phyloP scores from a whole-genome alignment of 1,140 invertebrate species.

The Neomicropteryx cornuta region DNA sequence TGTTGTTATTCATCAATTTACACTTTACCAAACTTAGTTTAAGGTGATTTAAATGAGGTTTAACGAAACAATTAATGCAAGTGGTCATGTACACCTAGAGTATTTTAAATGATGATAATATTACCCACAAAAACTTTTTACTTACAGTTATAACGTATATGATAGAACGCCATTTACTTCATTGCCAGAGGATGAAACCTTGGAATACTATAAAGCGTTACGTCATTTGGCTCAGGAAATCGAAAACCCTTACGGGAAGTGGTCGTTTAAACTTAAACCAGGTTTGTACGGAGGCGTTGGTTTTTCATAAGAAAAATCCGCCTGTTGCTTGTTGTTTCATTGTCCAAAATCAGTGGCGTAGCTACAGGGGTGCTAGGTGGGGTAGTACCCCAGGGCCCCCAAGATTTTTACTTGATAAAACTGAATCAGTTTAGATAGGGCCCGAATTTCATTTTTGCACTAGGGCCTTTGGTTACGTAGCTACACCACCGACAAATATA shows the following conservation, averaged over 20 bases:
- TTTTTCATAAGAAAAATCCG: conserved; percentile 5
- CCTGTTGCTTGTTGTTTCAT: neutral
- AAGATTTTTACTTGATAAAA: conserved; percentile 1
- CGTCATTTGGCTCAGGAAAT: conserved; percentile 44
- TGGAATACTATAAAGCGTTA: conserved; percentile 50
- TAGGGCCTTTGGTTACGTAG: neutral
- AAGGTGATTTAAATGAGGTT: too few species aligned
- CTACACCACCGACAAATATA: too few species aligned
- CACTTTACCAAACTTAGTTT: too few species aligned
- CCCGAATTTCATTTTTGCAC: conserved; percentile 2
- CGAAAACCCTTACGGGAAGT: conserved; percentile 36
- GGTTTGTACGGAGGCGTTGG: conserved; percentile 29
- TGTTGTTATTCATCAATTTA: too few species aligned
- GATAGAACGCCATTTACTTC: conserved; percentile 51
- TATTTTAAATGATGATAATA: too few species aligned
- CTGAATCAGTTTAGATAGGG: conserved; percentile 1
- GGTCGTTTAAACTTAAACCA: conserved; percentile 48
- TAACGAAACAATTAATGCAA: too few species aligned
- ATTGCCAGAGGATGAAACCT: conserved; percentile 34
- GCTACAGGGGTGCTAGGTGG: too few species aligned
- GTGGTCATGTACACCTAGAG: too few species aligned
- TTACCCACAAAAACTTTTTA: too few species aligned
- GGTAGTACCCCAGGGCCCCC: too few species aligned
- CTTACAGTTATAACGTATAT: conserved; percentile 51
- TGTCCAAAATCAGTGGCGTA: conserved; percentile 1